Conservation (phyloP, 2,797 vertebrate species). For the Basileuterus tristriatus region DNA sequence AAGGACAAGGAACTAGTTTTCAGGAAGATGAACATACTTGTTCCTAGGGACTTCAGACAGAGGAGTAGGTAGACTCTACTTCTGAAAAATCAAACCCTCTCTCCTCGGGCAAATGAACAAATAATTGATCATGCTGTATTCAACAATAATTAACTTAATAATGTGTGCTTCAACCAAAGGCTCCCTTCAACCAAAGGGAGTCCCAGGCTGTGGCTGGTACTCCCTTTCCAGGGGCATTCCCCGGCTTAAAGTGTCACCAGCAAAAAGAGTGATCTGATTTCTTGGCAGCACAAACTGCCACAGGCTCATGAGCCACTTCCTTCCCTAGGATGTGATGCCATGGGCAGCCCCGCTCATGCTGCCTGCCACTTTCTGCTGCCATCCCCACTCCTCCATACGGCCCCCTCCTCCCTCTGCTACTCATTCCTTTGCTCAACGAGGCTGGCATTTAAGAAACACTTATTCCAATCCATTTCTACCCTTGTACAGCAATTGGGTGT, state of each 20-base stretch:
- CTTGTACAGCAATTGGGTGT: conserved; percentile 70
- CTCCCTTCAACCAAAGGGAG: background rate
- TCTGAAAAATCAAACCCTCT: background rate
- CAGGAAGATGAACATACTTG: background rate
- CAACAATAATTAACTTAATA: background rate
- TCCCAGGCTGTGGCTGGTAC: background rate
- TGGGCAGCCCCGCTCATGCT: background rate
- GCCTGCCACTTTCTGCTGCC: background rate
- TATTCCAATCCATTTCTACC: conserved; percentile 70
- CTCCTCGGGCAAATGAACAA: background rate
- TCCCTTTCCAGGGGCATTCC: background rate
- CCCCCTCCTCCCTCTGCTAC: conserved; percentile 21
- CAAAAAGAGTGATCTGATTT: background rate
- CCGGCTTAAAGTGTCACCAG: background rate
- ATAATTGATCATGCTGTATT: background rate
- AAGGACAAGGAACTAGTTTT: background rate
- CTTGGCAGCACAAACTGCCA: conserved; percentile 10
- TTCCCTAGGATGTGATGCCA: background rate
- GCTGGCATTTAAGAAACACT: conserved; percentile 72
- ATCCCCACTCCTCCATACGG: background rate
- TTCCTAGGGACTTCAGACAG: background rate
- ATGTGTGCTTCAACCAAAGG: background rate
- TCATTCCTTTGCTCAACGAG: conserved; percentile 46
- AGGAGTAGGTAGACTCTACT: background rate
- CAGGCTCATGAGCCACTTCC: background rate